Conservation (phyloP, 2,113 vertebrate genomes). For the Zeus faber region DNA sequence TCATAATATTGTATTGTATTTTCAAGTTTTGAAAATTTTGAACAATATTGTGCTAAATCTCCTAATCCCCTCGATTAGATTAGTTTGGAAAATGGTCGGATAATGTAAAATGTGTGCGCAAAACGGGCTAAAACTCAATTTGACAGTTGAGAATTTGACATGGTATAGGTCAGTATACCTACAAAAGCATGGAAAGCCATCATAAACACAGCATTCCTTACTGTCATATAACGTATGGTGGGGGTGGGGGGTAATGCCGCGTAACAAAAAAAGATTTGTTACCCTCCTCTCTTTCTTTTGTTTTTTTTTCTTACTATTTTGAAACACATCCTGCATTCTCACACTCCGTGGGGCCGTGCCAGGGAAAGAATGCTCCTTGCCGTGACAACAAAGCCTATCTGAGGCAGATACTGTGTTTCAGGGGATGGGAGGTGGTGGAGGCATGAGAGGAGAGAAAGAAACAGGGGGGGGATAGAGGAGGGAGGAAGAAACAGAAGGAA, state of each 20-base stretch:
- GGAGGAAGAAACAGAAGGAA: constrained; percentile 25
- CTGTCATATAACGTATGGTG: not conserved
- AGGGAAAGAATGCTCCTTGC: constrained; percentile 56
- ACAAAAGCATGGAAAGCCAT: too few species aligned
- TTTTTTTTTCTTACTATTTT: constrained; percentile 31
- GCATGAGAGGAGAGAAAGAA: constrained; percentile 44
- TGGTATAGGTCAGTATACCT: too few species aligned
- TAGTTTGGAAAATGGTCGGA: too few species aligned
- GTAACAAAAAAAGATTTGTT: constrained; percentile 15
- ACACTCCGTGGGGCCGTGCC: constrained; percentile 55
- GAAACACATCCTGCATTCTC: constrained; percentile 47
- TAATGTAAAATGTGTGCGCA: too few species aligned
- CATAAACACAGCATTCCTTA: not conserved
- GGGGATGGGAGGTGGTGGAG: constrained; percentile 60
- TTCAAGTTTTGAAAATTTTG: too few species aligned
- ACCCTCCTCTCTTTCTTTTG: constrained; percentile 26
- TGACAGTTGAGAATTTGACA: too few species aligned
- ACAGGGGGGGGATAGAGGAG: constrained; percentile 52
- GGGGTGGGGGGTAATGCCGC: too few species aligned
- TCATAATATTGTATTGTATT: too few species aligned
- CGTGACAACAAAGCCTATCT: constrained; percentile 69
- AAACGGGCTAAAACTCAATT: too few species aligned
- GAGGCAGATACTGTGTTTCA: constrained; percentile 71
- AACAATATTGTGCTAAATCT: too few species aligned
- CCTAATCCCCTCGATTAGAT: too few species aligned